Percentiles rank a stretch among this genome's conserved stretches.
Conservation (phyloP, 2,797 vertebrate species). For the Pogonophryne albipinna region DNA sequence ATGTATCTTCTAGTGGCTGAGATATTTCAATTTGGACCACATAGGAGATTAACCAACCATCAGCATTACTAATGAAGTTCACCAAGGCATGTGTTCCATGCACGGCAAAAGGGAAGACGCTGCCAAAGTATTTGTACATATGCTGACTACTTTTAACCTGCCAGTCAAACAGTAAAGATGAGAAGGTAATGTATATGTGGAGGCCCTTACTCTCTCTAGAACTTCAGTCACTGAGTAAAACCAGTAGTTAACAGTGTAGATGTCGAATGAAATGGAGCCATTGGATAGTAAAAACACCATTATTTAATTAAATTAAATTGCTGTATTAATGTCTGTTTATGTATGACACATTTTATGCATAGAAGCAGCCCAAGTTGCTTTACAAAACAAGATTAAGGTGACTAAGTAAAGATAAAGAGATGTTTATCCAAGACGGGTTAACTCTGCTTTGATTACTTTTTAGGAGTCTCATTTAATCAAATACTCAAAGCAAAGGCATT, state of each 20-base stretch:
- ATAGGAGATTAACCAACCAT: not conserved
- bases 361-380: not conserved
- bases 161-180: not conserved
- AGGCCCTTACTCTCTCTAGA: not conserved
- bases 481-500: slow-evolving; percentile 5
- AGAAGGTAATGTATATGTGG: not conserved
- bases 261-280: not conserved
- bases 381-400: not conserved
- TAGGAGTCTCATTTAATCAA: slow-evolving; percentile 1
- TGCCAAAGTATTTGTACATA: not conserved
- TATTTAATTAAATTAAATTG: no score
- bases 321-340: not conserved
- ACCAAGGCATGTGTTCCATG: slow-evolving; percentile 1
- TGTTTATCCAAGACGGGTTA: slow-evolving; percentile 3
- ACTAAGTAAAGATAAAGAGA: not conserved
- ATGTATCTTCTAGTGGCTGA: not conserved
- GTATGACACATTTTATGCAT: not conserved
- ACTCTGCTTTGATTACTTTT: not conserved
- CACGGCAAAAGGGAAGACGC: not conserved
- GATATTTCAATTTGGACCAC: not conserved
- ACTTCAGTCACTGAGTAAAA: not conserved
- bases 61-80: not conserved
- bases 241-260: not conserved
- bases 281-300: not conserved
- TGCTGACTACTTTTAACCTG: slow-evolving; percentile 18